Conservation (phyloP, 2,797 vertebrate species). For the Macrochelys suwanniensis region DNA sequence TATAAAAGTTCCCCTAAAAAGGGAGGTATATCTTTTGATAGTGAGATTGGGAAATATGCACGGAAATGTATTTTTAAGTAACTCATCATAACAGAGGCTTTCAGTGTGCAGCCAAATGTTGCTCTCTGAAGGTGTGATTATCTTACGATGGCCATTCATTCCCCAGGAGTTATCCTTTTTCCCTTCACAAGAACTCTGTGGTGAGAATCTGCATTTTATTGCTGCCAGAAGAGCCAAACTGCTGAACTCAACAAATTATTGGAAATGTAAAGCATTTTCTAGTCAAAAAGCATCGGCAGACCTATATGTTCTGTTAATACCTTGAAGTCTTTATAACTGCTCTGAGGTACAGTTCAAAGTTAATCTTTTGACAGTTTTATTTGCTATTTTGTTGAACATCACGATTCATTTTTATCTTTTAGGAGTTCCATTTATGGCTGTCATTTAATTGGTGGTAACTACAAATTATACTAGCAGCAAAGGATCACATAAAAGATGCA, state of each 20-base stretch:
- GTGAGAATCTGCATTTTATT: neutral
- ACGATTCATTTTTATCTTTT: slow-evolving; percentile 60
- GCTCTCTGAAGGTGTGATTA: neutral
- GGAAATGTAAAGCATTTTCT: slow-evolving; percentile 16
- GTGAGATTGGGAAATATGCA: neutral
- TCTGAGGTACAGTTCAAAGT: slow-evolving; percentile 26
- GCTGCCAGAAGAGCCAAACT: slow-evolving; percentile 23
- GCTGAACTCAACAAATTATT: slow-evolving; percentile 22
- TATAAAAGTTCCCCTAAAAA: neutral
- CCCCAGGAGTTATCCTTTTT: neutral
- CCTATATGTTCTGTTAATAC: slow-evolving; percentile 5
- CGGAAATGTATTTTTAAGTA: neutral
- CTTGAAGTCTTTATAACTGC: neutral
- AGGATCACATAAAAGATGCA: slow-evolving; percentile 66
- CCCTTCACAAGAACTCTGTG: neutral
- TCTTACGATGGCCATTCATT: neutral
- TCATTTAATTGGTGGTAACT: slow-evolving; percentile 64
- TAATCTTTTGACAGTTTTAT: slow-evolving; percentile 47
- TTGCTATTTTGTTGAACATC: slow-evolving; percentile 66
- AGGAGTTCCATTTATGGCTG: slow-evolving; percentile 56
- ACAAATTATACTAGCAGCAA: slow-evolving; percentile 54
- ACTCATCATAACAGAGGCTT: fast-evolving
- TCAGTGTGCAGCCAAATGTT: neutral
- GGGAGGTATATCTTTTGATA: neutral
- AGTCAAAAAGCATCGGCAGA: neutral